These are phyloP conservation scores for Bettongia penicillata DNA, from an alignment of 2,113 vertebrate genomes.

Conservation along the genomic window DNA sequence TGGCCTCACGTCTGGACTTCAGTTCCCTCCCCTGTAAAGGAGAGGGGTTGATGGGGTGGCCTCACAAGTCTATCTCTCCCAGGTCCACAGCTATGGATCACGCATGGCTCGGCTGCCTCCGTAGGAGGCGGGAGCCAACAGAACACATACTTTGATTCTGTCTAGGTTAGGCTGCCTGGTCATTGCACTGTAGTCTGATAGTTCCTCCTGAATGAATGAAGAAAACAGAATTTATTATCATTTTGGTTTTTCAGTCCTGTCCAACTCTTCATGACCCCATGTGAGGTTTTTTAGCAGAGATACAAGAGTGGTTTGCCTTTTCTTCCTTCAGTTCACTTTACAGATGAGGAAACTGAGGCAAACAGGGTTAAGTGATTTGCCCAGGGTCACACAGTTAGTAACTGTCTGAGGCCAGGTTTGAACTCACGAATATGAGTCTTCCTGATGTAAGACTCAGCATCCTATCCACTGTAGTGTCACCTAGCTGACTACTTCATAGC, in stretches of 20 bases:
- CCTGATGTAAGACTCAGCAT: too few species aligned
- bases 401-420: background rate
- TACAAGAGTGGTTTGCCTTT: background rate
- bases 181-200: background rate
- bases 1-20: background rate
- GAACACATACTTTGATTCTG: background rate
- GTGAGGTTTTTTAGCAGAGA: background rate
- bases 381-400: background rate
- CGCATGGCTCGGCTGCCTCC: too few species aligned
- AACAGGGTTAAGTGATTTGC: background rate
- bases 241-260: too few species aligned
- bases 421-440: background rate
- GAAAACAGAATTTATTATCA: background rate
- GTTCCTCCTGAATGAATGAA: background rate
- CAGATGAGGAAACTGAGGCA: background rate
- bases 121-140: background rate
- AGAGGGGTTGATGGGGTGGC: background rate
- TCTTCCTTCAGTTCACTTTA: too few species aligned
- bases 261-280: too few species aligned
- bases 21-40: background rate
- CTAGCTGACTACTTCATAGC: background rate
- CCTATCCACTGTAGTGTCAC: background rate
- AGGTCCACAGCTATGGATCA: background rate
- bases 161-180: background rate
- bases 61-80: background rate